A percentile compares a stretch with the other conserved stretches of the same genome.
phyloP scores from a whole-genome alignment of 2,113 vertebrate species.

The Apodemus sylvaticus region DNA sequence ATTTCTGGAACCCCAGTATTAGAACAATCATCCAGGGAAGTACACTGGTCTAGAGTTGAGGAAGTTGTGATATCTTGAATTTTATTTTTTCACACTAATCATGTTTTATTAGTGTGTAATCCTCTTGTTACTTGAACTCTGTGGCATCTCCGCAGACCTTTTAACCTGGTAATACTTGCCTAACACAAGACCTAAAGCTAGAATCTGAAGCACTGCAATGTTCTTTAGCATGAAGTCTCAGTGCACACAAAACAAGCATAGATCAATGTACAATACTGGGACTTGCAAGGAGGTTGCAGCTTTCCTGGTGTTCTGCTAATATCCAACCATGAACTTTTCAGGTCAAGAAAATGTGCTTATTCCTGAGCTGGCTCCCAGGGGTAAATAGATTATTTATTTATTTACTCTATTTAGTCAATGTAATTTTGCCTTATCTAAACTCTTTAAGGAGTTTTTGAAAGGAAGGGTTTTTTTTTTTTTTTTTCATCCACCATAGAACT shows the following conservation, averaged over 20 bases:
- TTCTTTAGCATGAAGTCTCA: conserved; percentile 24
- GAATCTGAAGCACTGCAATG: conserved; percentile 32
- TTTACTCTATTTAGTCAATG: background rate
- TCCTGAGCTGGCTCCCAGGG: background rate
- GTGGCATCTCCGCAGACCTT: background rate
- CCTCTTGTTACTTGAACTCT: conserved; percentile 56
- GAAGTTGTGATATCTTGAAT: background rate
- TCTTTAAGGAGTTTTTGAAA: background rate
- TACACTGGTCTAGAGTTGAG: background rate
- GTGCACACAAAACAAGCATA: conserved; percentile 2
- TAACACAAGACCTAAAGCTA: conserved; percentile 42
- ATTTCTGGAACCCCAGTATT: background rate
- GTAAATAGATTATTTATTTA: background rate
- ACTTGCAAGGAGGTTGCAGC: background rate
- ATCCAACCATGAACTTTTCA: background rate
- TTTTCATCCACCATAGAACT: background rate
- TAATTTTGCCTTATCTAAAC: background rate
- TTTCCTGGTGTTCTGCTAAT: background rate
- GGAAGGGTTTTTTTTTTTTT: too few species aligned
- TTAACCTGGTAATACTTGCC: conserved; percentile 46
- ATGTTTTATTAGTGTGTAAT: conserved; percentile 41
- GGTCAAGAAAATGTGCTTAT: background rate
- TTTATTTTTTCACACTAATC: background rate
- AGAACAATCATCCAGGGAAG: background rate
- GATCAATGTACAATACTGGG: background rate